Evolutionary conservation across 2,888 invertebrate genomes (phyloP).

Genomic region (Drosophila subquinaria): DNA sequence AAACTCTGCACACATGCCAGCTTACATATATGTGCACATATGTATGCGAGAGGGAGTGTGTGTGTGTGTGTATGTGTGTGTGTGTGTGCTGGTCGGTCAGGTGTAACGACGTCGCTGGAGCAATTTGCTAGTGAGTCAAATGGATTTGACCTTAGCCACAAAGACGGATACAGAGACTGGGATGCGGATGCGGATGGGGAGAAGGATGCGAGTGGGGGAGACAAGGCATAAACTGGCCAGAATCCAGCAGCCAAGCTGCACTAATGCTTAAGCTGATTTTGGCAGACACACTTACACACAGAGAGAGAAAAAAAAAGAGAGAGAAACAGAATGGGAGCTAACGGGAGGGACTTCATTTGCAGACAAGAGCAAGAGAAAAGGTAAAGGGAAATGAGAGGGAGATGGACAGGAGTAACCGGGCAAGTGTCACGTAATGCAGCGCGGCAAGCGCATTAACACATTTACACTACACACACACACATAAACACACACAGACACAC

Average conservation of each 20-base stretch:
- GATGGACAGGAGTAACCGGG: constrained; percentile 26
- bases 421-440: constrained; percentile 71
- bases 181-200: too few species aligned
- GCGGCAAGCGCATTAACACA: constrained; percentile 73
- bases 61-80: constrained; percentile 12
- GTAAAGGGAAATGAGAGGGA: background rate
- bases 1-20: constrained; percentile 12
- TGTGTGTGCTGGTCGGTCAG: constrained; percentile 63
- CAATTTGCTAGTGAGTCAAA: constrained; percentile 80
- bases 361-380: constrained; percentile 26
- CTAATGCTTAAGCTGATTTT: constrained; percentile 80
- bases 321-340: constrained; percentile 22
- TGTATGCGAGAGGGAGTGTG: background rate
- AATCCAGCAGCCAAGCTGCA: constrained; percentile 59
- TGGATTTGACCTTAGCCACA: constrained; percentile 79
- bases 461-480: constrained; percentile 45
- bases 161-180: constrained; percentile 21
- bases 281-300: constrained; percentile 47
- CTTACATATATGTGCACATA: background rate
- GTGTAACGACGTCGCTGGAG: constrained; percentile 72
- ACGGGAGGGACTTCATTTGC: constrained; percentile 65
- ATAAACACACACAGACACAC: constrained; percentile 6
- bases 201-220: background rate
- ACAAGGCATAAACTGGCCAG: constrained; percentile 33
- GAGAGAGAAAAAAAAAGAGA: background rate